Evolutionary conservation across 2,888 invertebrate genomes (phyloP).

Genomic region (Microctonus aethiopoides): DNA sequence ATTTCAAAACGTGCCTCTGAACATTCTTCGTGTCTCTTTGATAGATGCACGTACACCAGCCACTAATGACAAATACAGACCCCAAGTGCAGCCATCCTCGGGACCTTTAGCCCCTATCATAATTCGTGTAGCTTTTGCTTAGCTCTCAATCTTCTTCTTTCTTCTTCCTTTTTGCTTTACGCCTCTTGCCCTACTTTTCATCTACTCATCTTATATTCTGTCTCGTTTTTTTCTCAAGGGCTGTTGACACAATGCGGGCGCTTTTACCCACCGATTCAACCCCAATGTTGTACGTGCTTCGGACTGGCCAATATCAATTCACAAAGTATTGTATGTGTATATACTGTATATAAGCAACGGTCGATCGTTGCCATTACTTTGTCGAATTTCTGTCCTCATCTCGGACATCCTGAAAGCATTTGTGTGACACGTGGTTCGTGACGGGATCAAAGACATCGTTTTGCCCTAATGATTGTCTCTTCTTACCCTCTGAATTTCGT

Average conservation of each 20-base stretch:
- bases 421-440: constrained; percentile 49
- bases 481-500: constrained; percentile 28
- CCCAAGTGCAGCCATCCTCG: background rate
- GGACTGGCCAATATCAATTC: constrained; percentile 56
- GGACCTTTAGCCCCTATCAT: constrained; percentile 62
- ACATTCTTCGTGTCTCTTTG: background rate
- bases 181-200: constrained; percentile 18
- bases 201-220: constrained; percentile 17
- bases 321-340: constrained; percentile 23
- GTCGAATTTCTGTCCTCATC: constrained; percentile 6
- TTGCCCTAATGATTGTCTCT: constrained; percentile 59
- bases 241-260: constrained; percentile 64
- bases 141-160: constrained; percentile 41
- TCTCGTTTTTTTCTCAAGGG: constrained; percentile 45
- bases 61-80: constrained; percentile 56
- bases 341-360: background rate
- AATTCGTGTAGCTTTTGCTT: constrained; percentile 63
- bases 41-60: constrained; percentile 12
- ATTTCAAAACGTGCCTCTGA: background rate
- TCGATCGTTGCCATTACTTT: background rate
- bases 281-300: constrained; percentile 43
- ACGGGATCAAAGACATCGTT: constrained; percentile 63
- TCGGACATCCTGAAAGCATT: constrained; percentile 30
- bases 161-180: constrained; percentile 12
- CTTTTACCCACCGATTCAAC: constrained; percentile 52